phyloP scores from a whole-genome alignment of 2,888 invertebrate genomes.

The Graphium colonna region DNA sequence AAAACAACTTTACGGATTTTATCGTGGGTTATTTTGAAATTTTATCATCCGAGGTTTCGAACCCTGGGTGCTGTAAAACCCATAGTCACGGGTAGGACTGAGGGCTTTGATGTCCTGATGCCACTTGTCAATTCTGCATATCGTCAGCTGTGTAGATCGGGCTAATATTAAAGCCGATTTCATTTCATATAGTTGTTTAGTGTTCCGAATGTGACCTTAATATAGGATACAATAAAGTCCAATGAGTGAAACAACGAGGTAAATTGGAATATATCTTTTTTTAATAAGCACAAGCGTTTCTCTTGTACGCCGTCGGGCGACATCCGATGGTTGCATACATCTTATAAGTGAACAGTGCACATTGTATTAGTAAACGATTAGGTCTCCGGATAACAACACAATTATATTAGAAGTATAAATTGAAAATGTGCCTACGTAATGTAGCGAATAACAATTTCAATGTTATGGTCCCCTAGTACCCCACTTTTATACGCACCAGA shows the following conservation, averaged over 20 bases:
- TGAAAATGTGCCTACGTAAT: constrained; percentile 36
- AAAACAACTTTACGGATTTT: too few species aligned
- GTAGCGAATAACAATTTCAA: constrained; percentile 43
- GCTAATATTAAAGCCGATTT: too few species aligned
- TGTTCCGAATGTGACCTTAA: too few species aligned
- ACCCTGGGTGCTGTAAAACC: too few species aligned
- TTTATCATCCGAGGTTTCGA: too few species aligned
- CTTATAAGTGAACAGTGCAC: constrained; percentile 53
- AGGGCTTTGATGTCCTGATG: too few species aligned
- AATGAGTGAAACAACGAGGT: constrained; percentile 38
- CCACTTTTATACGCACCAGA: constrained; percentile 45
- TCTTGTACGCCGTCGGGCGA: constrained; percentile 38
- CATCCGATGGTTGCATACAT: constrained; percentile 41
- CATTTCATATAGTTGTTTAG: too few species aligned
- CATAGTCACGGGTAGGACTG: too few species aligned
- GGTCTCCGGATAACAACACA: constrained; percentile 61
- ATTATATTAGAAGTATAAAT: constrained; percentile 34
- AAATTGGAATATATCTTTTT: constrained; percentile 65
- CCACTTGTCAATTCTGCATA: too few species aligned
- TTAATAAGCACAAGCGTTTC: constrained; percentile 71
- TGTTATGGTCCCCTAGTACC: constrained; percentile 60
- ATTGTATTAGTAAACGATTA: constrained; percentile 55
- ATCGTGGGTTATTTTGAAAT: too few species aligned
- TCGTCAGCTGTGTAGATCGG: too few species aligned
- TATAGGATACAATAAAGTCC: too few species aligned